Base-by-base conservation (phyloP, 2,888 invertebrate species). In the Patella ulyssiponensis region DNA sequence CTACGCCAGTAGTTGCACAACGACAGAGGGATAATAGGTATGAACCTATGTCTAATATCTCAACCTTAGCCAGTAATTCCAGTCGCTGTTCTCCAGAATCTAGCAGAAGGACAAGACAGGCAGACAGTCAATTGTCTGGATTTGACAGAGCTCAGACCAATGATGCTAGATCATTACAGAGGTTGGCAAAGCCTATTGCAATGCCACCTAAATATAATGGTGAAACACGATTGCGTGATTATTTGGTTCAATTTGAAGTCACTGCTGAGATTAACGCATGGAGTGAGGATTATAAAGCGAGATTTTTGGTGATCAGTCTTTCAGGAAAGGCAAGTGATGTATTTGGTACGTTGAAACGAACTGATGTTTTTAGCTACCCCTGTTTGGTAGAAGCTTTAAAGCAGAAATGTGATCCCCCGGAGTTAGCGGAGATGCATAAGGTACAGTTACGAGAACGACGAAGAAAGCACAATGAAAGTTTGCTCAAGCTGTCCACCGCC, bases 231-330 rank as follows among this genome's bases (percentile, higher is more conserved):
- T 27, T 27, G 27, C 27, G 27, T 27, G 27, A 27, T 27, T 27
- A 27, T 27, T 27, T 27, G 27, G 27, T 27, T 27, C 27, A 27
- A 27, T 27, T 27, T 27, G 27, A 27, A 27, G 27, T 27, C 27
- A n/a, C n/a, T n/a, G n/a, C n/a, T n/a, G n/a, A n/a, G n/a, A n/a
- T n/a, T n/a, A n/a, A n/a, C n/a, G n/a, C 27, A 27, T 64, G 75
- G 75, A 75, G 52, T 64, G 75, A 70, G 15, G 56, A 54, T 64
- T 20, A 64, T 7, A 64, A 64, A 64, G 64, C 64, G 23, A 64
- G 5, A 64, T 64, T 64, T 64, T 7, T 58, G 17, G 15, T 2
- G 20, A 58, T 58, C 2, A 58, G 58, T 58, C 20, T 58, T n/a
- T 1, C n/a, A n/a, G 58, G 58, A 1, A 58, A 58, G 17, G 58